Percentiles rank a stretch among this genome's conserved stretches.
phyloP scores from a whole-genome alignment of 23 tunicate genomes.

The Botrylloides violaceus region DNA sequence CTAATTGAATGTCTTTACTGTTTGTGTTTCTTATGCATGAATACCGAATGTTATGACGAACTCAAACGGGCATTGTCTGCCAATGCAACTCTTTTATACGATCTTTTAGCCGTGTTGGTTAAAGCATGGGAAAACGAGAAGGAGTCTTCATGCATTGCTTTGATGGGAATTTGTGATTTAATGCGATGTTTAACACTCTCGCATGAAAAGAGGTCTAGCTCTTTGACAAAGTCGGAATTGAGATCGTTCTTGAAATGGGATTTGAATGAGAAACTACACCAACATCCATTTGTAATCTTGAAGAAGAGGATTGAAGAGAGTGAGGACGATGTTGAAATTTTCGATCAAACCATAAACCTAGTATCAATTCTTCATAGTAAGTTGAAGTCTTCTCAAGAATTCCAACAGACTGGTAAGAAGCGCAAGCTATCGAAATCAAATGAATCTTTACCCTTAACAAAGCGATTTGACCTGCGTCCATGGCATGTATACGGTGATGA shows the following conservation, averaged over 20 bases:
- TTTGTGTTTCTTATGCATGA: neutral
- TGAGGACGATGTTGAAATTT: neutral
- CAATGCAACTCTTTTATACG: neutral
- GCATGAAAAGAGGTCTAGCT: neutral
- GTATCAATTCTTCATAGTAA: constrained; percentile 42
- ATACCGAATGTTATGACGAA: neutral
- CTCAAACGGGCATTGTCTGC: neutral
- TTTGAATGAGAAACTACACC: neutral
- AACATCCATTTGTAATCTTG: constrained; percentile 23
- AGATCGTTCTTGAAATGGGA: constrained; percentile 28
- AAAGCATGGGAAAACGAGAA: constrained; percentile 3
- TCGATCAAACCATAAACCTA: constrained; percentile 24
- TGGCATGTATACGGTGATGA: constrained; percentile 33
- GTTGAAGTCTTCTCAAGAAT: neutral
- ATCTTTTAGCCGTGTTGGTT: neutral
- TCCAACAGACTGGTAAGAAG: neutral
- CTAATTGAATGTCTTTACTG: neutral
- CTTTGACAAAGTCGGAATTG: constrained; percentile 5
- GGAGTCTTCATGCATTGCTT: neutral
- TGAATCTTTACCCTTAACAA: constrained; percentile 36
- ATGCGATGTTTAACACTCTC: neutral
- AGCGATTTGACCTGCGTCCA: constrained; percentile 45
- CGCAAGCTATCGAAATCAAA: neutral
- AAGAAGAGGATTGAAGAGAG: constrained; percentile 21
- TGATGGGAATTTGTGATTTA: constrained; percentile 8